These are phyloP conservation scores for Daktulosphaira vitifoliae DNA, from an alignment of 1,140 invertebrate genomes.

Conservation along the genomic window DNA sequence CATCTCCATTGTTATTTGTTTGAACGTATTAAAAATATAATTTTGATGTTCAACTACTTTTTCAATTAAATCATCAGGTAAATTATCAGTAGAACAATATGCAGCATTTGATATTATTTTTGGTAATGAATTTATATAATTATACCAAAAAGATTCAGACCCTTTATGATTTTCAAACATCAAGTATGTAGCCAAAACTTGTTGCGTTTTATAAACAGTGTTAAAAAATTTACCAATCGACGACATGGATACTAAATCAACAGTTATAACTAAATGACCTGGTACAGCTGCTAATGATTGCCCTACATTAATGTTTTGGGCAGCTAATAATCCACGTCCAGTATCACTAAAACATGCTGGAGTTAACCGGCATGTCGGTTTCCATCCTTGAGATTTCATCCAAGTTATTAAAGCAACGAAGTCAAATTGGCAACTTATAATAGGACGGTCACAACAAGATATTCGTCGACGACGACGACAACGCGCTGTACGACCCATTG, in stretches of 20 bases:
- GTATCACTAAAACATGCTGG: constrained; percentile 40
- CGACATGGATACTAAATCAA: constrained; percentile 38
- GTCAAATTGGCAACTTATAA: neutral
- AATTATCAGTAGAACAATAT: constrained; percentile 35
- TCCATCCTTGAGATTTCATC: constrained; percentile 39
- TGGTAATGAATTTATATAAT: constrained; percentile 47
- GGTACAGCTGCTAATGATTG: constrained; percentile 45
- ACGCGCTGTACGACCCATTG: constrained; percentile 22
- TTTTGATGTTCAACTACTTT: constrained; percentile 36
- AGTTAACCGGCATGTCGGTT: constrained; percentile 35
- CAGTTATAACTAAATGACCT: constrained; percentile 44
- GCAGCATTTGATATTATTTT: constrained; percentile 41
- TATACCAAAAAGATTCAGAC: constrained; percentile 38
- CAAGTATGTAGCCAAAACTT: constrained; percentile 45
- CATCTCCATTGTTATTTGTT: constrained; percentile 30
- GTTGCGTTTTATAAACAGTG: constrained; percentile 37
- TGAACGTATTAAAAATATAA: constrained; percentile 36
- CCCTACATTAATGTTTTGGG: constrained; percentile 40
- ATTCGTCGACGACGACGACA: neutral
- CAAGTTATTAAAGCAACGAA: constrained; percentile 37
- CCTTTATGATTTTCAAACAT: constrained; percentile 40
- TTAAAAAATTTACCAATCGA: constrained; percentile 36
- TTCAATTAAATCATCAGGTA: constrained; percentile 34
- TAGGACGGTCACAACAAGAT: neutral
- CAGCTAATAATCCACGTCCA: constrained; percentile 46